phyloP scores from a whole-genome alignment of 2,888 invertebrate species.

The Phorcus lineatus region DNA sequence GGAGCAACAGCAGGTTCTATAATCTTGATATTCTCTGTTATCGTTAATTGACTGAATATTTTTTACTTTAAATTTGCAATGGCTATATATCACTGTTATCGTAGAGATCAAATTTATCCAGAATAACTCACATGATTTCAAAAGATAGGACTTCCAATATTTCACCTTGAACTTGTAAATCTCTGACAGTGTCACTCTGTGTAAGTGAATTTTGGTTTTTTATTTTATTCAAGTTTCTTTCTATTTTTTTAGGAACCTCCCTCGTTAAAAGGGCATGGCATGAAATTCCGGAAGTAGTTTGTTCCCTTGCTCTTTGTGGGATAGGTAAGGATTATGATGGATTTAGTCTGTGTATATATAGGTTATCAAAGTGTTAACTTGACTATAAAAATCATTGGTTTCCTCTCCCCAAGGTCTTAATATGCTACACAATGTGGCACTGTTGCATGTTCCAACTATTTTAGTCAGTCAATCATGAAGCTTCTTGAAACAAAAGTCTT shows the following conservation, averaged over 20 bases:
- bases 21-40: not conserved
- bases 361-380: not conserved
- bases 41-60: no score
- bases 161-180: not conserved
- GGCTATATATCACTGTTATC: no score
- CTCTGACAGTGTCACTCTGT: not conserved
- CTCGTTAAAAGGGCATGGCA: slow-evolving; percentile 38
- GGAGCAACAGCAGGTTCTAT: slow-evolving; percentile 29
- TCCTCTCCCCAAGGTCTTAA: no score
- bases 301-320: slow-evolving; percentile 27
- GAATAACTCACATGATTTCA: no score
- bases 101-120: no score
- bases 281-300: slow-evolving; percentile 40
- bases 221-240: not conserved
- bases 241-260: slow-evolving; percentile 31
- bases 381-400: no score
- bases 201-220: not conserved
- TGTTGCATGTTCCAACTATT: no score
- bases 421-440: no score
- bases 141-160: no score
- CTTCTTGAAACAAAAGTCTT: no score
- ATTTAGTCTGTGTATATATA: not conserved
- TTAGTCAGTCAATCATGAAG: no score
- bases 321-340: slow-evolving; percentile 25
- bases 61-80: no score